A percentile compares a stretch with the other conserved stretches of the same genome.
phyloP scores from a whole-genome alignment of 2,113 vertebrate genomes.

The Triplophysa dalaica region DNA sequence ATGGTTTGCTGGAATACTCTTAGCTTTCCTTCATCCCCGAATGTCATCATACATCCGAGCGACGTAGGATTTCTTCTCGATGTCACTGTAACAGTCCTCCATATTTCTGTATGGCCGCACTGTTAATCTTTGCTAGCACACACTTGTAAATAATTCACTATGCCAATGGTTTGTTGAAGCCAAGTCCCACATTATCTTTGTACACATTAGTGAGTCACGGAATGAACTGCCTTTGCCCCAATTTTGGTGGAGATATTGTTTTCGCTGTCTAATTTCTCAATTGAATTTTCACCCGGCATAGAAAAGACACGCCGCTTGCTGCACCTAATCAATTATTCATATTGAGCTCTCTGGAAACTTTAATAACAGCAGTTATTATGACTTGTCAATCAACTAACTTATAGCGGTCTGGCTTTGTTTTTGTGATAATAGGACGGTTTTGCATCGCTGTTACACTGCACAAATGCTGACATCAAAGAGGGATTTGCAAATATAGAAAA shows the following conservation, averaged over 20 bases:
- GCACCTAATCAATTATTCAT: slow-evolving; percentile 46
- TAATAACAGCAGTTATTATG: slow-evolving; percentile 34
- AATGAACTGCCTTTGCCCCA: slow-evolving; percentile 23
- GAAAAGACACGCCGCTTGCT: not conserved
- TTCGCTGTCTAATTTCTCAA: slow-evolving; percentile 26
- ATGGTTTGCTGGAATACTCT: not conserved
- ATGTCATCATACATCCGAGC: slow-evolving; percentile 26
- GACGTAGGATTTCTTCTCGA: slow-evolving; percentile 41
- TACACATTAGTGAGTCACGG: slow-evolving; percentile 46
- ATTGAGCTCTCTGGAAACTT: slow-evolving; percentile 18
- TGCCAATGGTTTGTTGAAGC: slow-evolving; percentile 50
- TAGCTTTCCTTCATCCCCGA: not conserved
- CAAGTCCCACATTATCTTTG: slow-evolving; percentile 45
- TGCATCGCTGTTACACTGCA: slow-evolving; percentile 32
- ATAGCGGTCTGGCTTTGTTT: slow-evolving; percentile 32
- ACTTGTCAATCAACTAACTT: slow-evolving; percentile 37
- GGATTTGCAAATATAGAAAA: slow-evolving; percentile 42
- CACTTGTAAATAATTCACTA: slow-evolving; percentile 53
- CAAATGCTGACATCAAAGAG: slow-evolving; percentile 40
- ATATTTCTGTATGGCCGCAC: slow-evolving; percentile 22
- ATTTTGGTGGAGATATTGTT: slow-evolving; percentile 32
- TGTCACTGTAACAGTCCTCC: slow-evolving; percentile 45
- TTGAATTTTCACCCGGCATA: slow-evolving; percentile 14
- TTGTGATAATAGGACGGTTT: slow-evolving; percentile 23
- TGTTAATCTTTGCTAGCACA: slow-evolving; percentile 32